Conservation (phyloP, 2,888 invertebrate species). For the Catocala nupta region DNA sequence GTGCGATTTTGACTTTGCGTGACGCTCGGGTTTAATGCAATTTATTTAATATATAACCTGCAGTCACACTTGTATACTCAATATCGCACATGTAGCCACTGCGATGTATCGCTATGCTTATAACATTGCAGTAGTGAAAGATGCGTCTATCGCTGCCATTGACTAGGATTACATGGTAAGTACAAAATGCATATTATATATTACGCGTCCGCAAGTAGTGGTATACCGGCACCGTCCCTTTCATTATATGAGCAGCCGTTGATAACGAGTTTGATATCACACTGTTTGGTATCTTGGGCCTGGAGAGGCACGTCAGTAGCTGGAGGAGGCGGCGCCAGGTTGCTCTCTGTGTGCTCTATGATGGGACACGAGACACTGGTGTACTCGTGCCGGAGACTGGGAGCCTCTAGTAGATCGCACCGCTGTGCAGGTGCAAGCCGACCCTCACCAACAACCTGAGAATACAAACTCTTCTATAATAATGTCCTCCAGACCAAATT, state of each 20-base stretch:
- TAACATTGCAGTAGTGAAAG: slow-evolving; percentile 33
- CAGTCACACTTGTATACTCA: not conserved
- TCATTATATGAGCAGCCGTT: slow-evolving; percentile 73
- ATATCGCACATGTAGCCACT: slow-evolving; percentile 20
- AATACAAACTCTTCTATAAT: not conserved
- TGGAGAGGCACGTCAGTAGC: slow-evolving; percentile 39
- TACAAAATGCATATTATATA: slow-evolving; percentile 35
- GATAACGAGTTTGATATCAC: slow-evolving; percentile 78
- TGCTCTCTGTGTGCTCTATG: slow-evolving; percentile 85
- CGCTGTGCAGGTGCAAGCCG: slow-evolving; percentile 85
- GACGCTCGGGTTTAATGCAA: slow-evolving; percentile 1
- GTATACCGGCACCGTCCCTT: slow-evolving; percentile 73
- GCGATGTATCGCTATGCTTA: slow-evolving; percentile 38
- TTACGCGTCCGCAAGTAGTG: slow-evolving; percentile 76
- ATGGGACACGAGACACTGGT: slow-evolving; percentile 91
- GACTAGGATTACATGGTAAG: slow-evolving; percentile 62
- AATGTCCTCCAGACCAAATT: not conserved
- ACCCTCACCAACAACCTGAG: slow-evolving; percentile 87
- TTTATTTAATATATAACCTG: slow-evolving; percentile 11
- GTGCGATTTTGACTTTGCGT: slow-evolving; percentile 16
- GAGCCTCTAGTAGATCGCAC: slow-evolving; percentile 80
- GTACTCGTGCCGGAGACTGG: slow-evolving; percentile 80
- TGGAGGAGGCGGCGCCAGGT: slow-evolving; percentile 27
- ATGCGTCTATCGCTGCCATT: slow-evolving; percentile 50
- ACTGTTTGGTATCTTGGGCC: slow-evolving; percentile 47